A percentile compares a stretch with the other conserved stretches of the same genome.
phyloP scores from a whole-genome alignment of 2,888 invertebrate species.

The Oligia strigilis region DNA sequence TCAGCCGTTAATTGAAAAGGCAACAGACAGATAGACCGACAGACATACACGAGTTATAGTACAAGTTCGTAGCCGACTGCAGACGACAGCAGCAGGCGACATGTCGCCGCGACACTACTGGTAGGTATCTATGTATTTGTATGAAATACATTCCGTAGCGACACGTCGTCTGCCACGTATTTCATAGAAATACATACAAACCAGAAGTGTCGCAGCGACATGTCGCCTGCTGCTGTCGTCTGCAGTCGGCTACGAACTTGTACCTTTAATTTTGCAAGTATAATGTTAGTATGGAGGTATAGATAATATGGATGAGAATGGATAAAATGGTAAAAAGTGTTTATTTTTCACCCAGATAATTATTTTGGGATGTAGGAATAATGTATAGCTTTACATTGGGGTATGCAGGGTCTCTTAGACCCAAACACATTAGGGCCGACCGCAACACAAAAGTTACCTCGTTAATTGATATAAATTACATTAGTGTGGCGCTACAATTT shows the following conservation, averaged over 20 bases:
- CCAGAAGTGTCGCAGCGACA: too few relatives aligned
- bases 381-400: not conserved
- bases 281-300: not conserved
- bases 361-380: not conserved
- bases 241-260: too few relatives aligned
- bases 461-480: slow-evolving; percentile 34
- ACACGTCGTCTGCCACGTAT: too few relatives aligned
- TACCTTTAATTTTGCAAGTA: not conserved
- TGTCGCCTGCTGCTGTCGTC: too few relatives aligned
- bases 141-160: too few relatives aligned
- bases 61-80: too few relatives aligned
- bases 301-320: not conserved
- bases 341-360: not conserved
- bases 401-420: slow-evolving; percentile 6
- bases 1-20: not conserved
- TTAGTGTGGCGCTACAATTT: not conserved
- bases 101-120: too few relatives aligned
- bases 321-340: not conserved
- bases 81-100: too few relatives aligned
- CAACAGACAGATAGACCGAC: not conserved
- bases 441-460: slow-evolving; percentile 62
- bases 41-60: not conserved
- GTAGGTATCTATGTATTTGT: too few relatives aligned
- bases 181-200: too few relatives aligned
- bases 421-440: slow-evolving; percentile 50